Evolutionary conservation across 2,888 invertebrate genomes (phyloP).

Genomic region (Lasioglossum calceatum): DNA sequence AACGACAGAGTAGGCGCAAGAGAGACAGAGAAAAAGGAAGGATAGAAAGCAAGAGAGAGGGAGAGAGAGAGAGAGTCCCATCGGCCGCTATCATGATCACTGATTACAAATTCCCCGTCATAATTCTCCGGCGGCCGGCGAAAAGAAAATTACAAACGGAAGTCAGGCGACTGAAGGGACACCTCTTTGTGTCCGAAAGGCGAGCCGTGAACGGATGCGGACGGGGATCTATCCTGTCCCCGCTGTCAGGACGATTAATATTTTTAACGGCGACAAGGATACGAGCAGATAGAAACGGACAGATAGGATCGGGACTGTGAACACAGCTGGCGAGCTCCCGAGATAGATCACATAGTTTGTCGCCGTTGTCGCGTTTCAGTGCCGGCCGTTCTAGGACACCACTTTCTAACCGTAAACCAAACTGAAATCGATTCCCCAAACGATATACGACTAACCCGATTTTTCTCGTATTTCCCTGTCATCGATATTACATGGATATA

Average conservation of each 20-base stretch:
- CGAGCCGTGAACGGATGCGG: slow-evolving; percentile 56
- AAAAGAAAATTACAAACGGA: slow-evolving; percentile 49
- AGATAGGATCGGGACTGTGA: slow-evolving; percentile 56
- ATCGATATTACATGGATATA: neutral
- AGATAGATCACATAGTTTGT: slow-evolving; percentile 64
- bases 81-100: slow-evolving; percentile 52
- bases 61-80: neutral
- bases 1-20: neutral
- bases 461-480: neutral
- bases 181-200: slow-evolving; percentile 29
- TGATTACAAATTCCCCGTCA: slow-evolving; percentile 47
- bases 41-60: neutral
- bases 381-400: slow-evolving; percentile 14
- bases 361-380: slow-evolving; percentile 57
- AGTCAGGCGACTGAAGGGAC: slow-evolving; percentile 32
- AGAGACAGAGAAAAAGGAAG: neutral
- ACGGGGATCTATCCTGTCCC: slow-evolving; percentile 45
- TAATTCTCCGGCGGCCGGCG: slow-evolving; percentile 37
- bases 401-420: slow-evolving; percentile 9
- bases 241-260: slow-evolving; percentile 65
- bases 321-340: slow-evolving; percentile 66
- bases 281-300: slow-evolving; percentile 40
- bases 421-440: neutral
- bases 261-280: slow-evolving; percentile 66
- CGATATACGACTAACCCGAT: neutral